A percentile compares a stretch with the other conserved stretches of the same genome.
Conservation (phyloP, 2,797 vertebrate genomes). For the Remorina albescens region DNA sequence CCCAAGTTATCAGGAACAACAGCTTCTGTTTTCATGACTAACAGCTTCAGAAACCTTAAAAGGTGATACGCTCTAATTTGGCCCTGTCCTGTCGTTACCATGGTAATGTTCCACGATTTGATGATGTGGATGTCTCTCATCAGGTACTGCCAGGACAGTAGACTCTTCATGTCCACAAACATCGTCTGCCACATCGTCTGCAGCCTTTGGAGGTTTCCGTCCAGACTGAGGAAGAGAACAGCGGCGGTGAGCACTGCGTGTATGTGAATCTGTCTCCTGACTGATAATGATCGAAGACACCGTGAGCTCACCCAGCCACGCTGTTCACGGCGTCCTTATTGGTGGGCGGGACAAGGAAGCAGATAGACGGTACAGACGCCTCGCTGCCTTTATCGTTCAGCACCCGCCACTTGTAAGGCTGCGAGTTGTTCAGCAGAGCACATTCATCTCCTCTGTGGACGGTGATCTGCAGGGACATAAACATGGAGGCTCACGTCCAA, state of each 20-base stretch:
- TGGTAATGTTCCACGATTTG: conserved; percentile 91
- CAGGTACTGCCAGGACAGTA: conserved; percentile 92
- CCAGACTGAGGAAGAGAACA: conserved; percentile 82
- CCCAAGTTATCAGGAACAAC: background rate
- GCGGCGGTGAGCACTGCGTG: conserved; percentile 4
- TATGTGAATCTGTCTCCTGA: background rate
- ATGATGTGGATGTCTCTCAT: conserved; percentile 91
- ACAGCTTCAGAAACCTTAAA: too few relatives aligned
- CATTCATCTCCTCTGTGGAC: conserved; percentile 91
- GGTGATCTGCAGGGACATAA: conserved; percentile 84
- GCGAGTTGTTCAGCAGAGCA: conserved; percentile 87
- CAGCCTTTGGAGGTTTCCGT: conserved; percentile 87
- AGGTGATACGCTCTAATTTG: too few relatives aligned
- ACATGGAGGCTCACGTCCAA: background rate
- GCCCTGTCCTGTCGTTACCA: conserved; percentile 76
- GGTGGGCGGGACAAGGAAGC: conserved; percentile 91
- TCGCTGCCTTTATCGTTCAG: conserved; percentile 84
- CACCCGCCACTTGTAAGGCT: conserved; percentile 92
- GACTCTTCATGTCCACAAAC: conserved; percentile 90
- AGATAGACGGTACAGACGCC: conserved; percentile 90
- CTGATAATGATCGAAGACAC: background rate
- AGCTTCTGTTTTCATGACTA: background rate
- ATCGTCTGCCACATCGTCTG: conserved; percentile 88
- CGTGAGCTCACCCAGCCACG: conserved; percentile 82
- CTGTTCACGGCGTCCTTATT: conserved; percentile 92